Percentiles rank a stretch among this genome's conserved stretches.
phyloP scores from a whole-genome alignment of 30 jellyfish, hydroid and myxozoan genomes.

The Haliclystus octoradiatus region DNA sequence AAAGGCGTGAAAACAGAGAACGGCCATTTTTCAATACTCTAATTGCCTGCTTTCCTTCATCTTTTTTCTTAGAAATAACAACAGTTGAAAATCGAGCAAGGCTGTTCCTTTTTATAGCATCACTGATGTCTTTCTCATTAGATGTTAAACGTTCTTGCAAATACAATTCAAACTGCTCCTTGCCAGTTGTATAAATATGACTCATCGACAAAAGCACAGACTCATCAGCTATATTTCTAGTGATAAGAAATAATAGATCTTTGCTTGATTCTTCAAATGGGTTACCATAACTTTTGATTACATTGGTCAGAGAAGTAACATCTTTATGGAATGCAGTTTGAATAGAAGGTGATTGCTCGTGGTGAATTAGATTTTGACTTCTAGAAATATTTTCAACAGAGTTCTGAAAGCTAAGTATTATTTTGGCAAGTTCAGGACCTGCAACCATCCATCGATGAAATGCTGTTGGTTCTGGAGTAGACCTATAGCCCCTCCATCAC shows the following conservation, averaged over 20 bases:
- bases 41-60: constrained; percentile 18
- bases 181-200: constrained; percentile 4
- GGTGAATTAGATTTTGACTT: constrained; percentile 16
- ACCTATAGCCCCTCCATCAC: constrained; percentile 50
- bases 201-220: constrained; percentile 2
- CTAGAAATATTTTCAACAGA: neutral
- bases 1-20: constrained; percentile 24
- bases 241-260: neutral
- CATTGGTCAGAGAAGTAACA: neutral
- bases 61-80: neutral
- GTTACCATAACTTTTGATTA: constrained; percentile 24
- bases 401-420: neutral
- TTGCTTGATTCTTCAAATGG: constrained; percentile 26
- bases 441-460: constrained; percentile 34
- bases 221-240: neutral
- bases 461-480: constrained; percentile 16
- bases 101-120: neutral
- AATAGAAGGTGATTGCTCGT: constrained; percentile 12
- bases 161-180: constrained; percentile 5
- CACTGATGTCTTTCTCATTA: constrained; percentile 1
- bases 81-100: constrained; percentile 4
- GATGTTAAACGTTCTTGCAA: constrained; percentile 6
- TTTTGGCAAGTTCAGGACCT: constrained; percentile 31
- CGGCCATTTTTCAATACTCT: constrained; percentile 16
- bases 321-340: constrained; percentile 10